These are phyloP conservation scores for Meandrina meandrites DNA, from an alignment of 92 coral and sea anemone species.

Conservation along the genomic window DNA sequence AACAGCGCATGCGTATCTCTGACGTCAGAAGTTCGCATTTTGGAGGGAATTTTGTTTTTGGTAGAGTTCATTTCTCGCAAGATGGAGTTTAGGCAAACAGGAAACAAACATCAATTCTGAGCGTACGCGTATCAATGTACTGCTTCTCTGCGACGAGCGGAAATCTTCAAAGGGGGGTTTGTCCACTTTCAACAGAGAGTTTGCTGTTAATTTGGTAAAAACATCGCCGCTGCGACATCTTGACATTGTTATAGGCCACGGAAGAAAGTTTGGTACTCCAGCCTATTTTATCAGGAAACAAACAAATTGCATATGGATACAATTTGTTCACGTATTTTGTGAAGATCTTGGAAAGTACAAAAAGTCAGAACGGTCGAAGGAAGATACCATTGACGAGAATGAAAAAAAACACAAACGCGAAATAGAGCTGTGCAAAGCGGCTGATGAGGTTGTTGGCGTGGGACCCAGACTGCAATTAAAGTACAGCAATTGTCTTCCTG, in stretches of 20 bases:
- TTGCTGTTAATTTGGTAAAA: neutral
- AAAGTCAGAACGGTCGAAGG: no score
- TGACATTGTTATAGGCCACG: constrained; percentile 13
- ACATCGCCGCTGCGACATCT: neutral
- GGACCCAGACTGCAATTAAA: neutral
- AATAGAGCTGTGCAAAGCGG: constrained; percentile 11
- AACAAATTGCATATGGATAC: neutral
- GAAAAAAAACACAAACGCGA: constrained; percentile 17
- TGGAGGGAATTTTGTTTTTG: no score
- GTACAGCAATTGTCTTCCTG: neutral
- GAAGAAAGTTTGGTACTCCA: neutral
- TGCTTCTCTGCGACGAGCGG: constrained; percentile 35
- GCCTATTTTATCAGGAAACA: neutral
- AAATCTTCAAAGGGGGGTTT: constrained; percentile 2
- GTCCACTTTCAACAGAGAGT: constrained; percentile 8
- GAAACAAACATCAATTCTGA: neutral
- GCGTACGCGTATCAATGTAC: neutral
- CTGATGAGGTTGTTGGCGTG: constrained; percentile 34
- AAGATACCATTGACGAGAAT: neutral
- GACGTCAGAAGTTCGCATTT: neutral
- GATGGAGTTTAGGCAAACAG: neutral
- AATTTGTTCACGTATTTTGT: constrained; percentile 28
- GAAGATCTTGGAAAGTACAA: constrained; percentile 27
- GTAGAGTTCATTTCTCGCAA: no score
- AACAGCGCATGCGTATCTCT: no score